Conservation (phyloP, 2,888 invertebrate genomes). For the Metalampra italica region DNA sequence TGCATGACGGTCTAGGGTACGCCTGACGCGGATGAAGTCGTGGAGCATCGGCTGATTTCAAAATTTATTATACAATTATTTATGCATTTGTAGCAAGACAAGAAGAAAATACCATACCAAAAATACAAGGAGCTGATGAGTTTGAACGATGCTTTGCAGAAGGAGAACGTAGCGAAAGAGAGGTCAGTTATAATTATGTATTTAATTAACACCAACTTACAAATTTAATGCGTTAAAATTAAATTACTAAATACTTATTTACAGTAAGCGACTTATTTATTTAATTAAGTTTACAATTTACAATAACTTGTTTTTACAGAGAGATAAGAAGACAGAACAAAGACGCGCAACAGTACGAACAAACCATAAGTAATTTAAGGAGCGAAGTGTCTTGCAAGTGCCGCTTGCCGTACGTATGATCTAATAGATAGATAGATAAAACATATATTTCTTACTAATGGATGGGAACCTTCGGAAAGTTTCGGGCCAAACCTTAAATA, state of each 20-base stretch:
- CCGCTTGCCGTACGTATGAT: slow-evolving; percentile 35
- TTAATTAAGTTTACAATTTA: no score
- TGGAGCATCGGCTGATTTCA: no score
- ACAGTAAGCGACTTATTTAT: no score
- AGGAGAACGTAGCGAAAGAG: slow-evolving; percentile 52
- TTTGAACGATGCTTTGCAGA: slow-evolving; percentile 46
- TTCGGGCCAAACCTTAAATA: no score
- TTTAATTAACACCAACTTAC: no score
- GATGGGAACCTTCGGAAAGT: no score
- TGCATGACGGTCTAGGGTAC: no score
- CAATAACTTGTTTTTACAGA: slow-evolving; percentile 26
- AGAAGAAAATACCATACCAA: slow-evolving; percentile 24
- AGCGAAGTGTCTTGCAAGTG: slow-evolving; percentile 40
- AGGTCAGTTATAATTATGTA: slow-evolving; percentile 33
- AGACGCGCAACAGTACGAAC: slow-evolving; percentile 50
- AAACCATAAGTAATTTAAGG: slow-evolving; percentile 41
- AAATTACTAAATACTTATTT: no score
- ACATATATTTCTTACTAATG: no score
- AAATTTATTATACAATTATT: slow-evolving; percentile 2
- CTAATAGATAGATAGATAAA: no score
- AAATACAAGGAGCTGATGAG: slow-evolving; percentile 38
- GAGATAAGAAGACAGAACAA: slow-evolving; percentile 55
- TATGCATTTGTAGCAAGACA: slow-evolving; percentile 21
- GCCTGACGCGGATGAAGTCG: no score
- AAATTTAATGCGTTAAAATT: no score